Percentiles rank a stretch among this genome's conserved stretches.
phyloP scores from a whole-genome alignment of 1,140 invertebrate species.

The Sesamia nonagrioides region DNA sequence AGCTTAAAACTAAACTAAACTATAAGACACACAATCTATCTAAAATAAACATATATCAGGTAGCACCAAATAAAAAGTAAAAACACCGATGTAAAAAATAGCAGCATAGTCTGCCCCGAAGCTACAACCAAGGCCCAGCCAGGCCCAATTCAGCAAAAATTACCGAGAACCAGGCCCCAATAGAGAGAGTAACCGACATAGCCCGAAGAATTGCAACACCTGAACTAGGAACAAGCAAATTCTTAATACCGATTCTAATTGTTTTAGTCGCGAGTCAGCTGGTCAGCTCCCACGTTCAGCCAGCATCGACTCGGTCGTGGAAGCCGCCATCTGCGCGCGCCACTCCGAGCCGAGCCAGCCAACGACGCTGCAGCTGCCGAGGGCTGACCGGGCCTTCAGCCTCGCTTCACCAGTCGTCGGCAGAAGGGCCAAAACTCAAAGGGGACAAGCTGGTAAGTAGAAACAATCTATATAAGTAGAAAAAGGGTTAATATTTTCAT shows the following conservation, averaged over 20 bases:
- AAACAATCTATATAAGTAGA: neutral
- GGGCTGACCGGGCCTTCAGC: constrained; percentile 87
- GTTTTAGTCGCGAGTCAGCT: constrained; percentile 88
- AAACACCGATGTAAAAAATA: no score
- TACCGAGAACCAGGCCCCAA: no score
- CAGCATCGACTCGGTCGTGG: constrained; percentile 93
- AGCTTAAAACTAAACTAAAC: no score
- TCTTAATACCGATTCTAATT: neutral
- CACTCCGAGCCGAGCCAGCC: constrained; percentile 86
- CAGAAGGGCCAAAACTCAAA: constrained; percentile 91
- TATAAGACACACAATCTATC: no score
- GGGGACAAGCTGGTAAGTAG: constrained; percentile 91
- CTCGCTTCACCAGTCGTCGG: constrained; percentile 92
- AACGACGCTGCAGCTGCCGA: constrained; percentile 84
- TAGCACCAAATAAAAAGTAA: no score
- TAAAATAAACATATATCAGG: no score
- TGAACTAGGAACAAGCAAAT: no score
- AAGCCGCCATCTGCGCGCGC: constrained; percentile 87
- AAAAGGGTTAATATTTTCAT: neutral
- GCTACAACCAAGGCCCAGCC: no score
- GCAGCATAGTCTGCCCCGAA: no score
- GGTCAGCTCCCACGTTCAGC: constrained; percentile 91
- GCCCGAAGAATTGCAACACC: no score
- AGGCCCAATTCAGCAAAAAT: no score
- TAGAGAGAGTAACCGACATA: no score